These are phyloP conservation scores for Staurois parvus DNA, from an alignment of 2,797 vertebrate genomes.

Conservation along the genomic window DNA sequence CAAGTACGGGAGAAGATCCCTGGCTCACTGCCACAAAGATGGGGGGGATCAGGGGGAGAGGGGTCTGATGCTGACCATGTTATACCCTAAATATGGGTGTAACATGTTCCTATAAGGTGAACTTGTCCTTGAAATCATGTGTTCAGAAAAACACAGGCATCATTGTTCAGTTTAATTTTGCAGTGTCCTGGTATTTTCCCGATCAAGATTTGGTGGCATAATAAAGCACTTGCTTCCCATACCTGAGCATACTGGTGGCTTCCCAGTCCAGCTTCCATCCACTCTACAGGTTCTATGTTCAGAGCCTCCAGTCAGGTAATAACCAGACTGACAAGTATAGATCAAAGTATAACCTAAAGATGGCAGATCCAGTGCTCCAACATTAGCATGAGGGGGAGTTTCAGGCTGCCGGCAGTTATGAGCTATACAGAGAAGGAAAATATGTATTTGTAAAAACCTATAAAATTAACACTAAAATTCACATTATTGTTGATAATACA, in stretches of 20 bases:
- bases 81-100: too few species aligned
- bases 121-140: too few species aligned
- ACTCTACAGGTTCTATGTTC: constrained; percentile 96
- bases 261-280: constrained; percentile 97
- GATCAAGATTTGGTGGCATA: background rate
- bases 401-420: constrained; percentile 97
- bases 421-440: constrained; percentile 73
- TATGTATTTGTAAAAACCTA: background rate
- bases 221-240: constrained; percentile 31
- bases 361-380: constrained; percentile 92
- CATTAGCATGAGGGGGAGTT: constrained; percentile 90
- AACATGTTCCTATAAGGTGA: too few species aligned
- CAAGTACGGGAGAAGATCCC: too few species aligned
- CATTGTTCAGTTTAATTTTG: too few species aligned
- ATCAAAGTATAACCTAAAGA: constrained; percentile 97
- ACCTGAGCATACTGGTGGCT: constrained; percentile 93
- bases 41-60: too few species aligned
- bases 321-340: constrained; percentile 95
- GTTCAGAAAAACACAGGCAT: too few species aligned
- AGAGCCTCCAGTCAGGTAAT: constrained; percentile 93
- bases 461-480: too few species aligned
- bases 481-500: too few species aligned
- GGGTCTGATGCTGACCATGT: too few species aligned
- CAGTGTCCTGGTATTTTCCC: too few species aligned
- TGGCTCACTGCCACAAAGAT: too few species aligned